These are phyloP conservation scores for Aphidius colemani DNA, from an alignment of 2,888 invertebrate genomes.

Conservation along the genomic window DNA sequence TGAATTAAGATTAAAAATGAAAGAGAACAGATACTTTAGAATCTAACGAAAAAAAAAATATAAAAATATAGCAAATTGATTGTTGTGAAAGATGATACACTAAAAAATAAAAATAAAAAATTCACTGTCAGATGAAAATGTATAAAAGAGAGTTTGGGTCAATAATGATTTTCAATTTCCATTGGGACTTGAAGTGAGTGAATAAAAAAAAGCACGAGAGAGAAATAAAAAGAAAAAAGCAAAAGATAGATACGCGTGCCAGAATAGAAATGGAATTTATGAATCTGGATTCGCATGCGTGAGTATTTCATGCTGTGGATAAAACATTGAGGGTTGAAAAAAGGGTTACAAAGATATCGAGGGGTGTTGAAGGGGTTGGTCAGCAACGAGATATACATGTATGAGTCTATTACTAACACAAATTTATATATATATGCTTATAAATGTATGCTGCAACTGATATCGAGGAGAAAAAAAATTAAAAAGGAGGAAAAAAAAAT, in stretches of 20 bases:
- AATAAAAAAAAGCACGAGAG: not conserved
- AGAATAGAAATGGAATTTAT: slow-evolving; percentile 27
- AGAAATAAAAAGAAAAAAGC: slow-evolving; percentile 2
- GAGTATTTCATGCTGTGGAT: slow-evolving; percentile 15
- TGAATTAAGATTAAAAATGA: too few species aligned
- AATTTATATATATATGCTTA: not conserved
- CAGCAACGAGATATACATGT: not conserved
- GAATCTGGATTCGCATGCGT: slow-evolving; percentile 6
- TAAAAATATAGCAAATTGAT: too few species aligned
- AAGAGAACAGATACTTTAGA: too few species aligned
- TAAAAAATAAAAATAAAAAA: too few species aligned
- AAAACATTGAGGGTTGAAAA: not conserved
- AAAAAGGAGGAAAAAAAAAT: slow-evolving; percentile 4
- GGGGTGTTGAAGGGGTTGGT: slow-evolving; percentile 1
- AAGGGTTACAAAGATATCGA: slow-evolving; percentile 11
- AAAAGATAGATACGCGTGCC: slow-evolving; percentile 23
- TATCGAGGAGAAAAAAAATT: too few species aligned
- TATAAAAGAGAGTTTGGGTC: not conserved
- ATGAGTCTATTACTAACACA: not conserved
- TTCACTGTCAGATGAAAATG: not conserved
- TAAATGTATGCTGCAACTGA: not conserved
- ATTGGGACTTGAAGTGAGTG: slow-evolving; percentile 1
- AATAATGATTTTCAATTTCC: not conserved
- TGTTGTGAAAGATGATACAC: too few species aligned
- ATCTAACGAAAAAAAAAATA: too few species aligned